Evolutionary conservation across 2,113 vertebrate species (phyloP).

Genomic region (Zeus faber): DNA sequence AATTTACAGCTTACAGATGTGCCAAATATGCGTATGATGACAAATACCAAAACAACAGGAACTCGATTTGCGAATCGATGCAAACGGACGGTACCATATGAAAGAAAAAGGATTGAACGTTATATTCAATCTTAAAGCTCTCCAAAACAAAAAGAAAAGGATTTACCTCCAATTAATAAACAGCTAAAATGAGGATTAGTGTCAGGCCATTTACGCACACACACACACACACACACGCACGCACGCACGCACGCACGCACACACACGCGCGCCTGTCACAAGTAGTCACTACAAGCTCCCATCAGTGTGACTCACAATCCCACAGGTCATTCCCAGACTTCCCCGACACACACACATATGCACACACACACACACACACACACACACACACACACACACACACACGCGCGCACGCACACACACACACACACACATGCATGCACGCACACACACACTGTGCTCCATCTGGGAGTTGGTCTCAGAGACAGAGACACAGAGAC

Average conservation of each 20-base stretch:
- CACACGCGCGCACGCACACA: neutral
- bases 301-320: neutral
- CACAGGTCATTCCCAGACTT: constrained; percentile 17
- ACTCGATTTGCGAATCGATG: too few species aligned
- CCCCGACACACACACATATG: constrained; percentile 1
- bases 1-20: too few species aligned
- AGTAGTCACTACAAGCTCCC: constrained; percentile 15
- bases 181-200: too few species aligned
- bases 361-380: constrained; percentile 23
- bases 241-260: neutral
- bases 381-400: neutral
- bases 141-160: too few species aligned
- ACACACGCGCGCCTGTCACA: constrained; percentile 26
- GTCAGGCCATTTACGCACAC: neutral
- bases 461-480: constrained; percentile 1
- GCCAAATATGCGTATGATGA: too few species aligned
- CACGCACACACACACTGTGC: neutral
- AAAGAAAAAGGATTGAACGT: too few species aligned
- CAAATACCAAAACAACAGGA: too few species aligned
- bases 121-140: too few species aligned
- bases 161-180: too few species aligned
- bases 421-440: neutral
- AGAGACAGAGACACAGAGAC: constrained; percentile 30
- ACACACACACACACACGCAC: neutral
- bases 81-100: too few species aligned